Evolutionary conservation across 2,113 vertebrate species (phyloP).

Genomic region (Azemiops feae): DNA sequence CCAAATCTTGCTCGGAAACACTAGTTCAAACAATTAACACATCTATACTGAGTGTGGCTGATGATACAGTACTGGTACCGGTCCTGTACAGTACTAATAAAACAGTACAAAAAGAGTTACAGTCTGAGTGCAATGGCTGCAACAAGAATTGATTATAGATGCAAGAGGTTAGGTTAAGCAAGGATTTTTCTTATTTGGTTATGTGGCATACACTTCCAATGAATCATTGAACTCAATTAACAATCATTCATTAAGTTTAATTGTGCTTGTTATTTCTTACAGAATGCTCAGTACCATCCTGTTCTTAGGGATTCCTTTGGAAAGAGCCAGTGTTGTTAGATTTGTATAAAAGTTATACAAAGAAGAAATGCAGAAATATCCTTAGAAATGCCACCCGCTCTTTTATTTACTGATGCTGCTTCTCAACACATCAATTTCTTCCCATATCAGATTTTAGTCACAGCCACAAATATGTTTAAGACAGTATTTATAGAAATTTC

Average conservation of each 20-base stretch:
- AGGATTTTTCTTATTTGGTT: constrained; percentile 12
- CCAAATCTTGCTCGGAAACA: constrained; percentile 43
- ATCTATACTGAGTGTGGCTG: constrained; percentile 29
- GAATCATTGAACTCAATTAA: background rate
- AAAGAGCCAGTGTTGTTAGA: background rate
- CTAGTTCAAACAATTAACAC: constrained; percentile 22
- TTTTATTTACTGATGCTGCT: constrained; percentile 38
- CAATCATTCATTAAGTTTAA: background rate
- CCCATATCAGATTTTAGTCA: background rate
- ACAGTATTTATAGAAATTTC: constrained; percentile 47
- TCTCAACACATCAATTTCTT: background rate
- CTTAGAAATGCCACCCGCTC: constrained; percentile 2
- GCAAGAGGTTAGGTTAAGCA: background rate
- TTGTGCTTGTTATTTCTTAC: background rate
- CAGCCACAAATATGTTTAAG: constrained; percentile 46
- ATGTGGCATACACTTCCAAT: background rate
- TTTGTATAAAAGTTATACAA: background rate
- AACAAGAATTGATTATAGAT: constrained; percentile 31
- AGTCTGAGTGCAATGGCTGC: constrained; percentile 6
- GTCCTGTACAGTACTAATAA: background rate
- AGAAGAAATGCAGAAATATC: background rate
- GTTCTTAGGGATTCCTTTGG: background rate
- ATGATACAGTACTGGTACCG: background rate
- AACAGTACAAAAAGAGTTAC: background rate
- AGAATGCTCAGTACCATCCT: background rate